Base-by-base conservation (phyloP, 2,797 vertebrate genomes). In the Nannoperca australis region DNA sequence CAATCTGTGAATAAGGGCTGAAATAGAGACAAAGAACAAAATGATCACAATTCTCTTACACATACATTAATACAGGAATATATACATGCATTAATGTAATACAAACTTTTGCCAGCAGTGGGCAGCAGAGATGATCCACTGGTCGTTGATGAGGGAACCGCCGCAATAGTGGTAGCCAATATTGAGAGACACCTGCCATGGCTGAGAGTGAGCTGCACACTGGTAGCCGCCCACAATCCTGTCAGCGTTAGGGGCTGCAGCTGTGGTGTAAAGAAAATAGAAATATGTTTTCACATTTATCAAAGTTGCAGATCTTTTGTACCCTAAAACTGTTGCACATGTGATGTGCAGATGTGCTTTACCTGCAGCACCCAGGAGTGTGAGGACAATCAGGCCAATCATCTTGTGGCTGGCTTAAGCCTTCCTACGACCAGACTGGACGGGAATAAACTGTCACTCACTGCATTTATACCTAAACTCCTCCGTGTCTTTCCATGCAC, bases 101-200 rank as follows among this genome's bases (percentile, higher is more conserved):
- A 93, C 94, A 92, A 73, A 95, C 95, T 81, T 84, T 32, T 92
- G 74, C 91, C 94, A 95, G 88, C 95, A 95, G 91, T 96, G 95
- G 54, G 94, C 95, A 42, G 95, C 94, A 79, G 94, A 95, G 76
- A 93, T 13, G 51, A 96, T 89, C 95, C 94, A 95, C 64, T 82
- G 91, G 55, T 96, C 85, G 0, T 89, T 94, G 73, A 96, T 94
- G 70, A 96, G 93, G 32, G 93, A 93, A 53, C 94, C 93, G 0
- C 95, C 93, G 12, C 93, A 95, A 66, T 13, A 88, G 75, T 93
- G 93, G 75, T 93, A 93, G 44, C 93, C 93, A 0, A 90, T 7
- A 15, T 94, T 95, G 20, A 96, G 13, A n/a, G 93, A 93, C 32
- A 90, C 94, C 84, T 94, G 92, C 93, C 92, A 95, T 42, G 94